Evolutionary conservation across 2,888 invertebrate species (phyloP), one percentile per base, ranked within the genome.

Genomic region (Tenthredo scrophulariae): DNA sequence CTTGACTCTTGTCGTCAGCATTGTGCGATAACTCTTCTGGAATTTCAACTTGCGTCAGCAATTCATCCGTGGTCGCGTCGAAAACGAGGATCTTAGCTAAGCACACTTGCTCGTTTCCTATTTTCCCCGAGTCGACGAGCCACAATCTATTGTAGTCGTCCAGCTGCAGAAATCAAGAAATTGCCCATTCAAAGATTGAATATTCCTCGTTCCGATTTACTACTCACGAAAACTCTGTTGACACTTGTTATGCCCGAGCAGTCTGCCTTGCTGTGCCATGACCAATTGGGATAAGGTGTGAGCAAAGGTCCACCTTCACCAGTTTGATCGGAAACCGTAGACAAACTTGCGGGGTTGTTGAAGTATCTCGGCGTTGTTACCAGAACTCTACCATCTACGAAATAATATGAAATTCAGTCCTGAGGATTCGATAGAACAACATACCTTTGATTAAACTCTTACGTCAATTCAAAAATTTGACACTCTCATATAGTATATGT

Each of bases 41-140:
- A 72, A 92, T 90, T 22, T 18, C 72, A 0, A 88, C 18, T 22
- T 74, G 84, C 10, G 88, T 89, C 40, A 94, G 84, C 62, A 94
- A 87, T 40, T 86, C 84, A 84, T 94, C 91, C 0, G 94, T 96
- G 58, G 89, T 89, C 80, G 97, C 92, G 92, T 97, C 96, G 89
- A 97, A 97, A 0, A 96, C 95, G 0, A 97, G 92, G 13, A 97
- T 92, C 91, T 97, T 96, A 0, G 97, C 96, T 0, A 95, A 94
- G 89, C 97, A 98, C 18, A 94, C 90, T 88, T 95, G 94, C 0
- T 90, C 87, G 0, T 94, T 94, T 0, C 94, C 95, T 72, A 96
- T 94, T 89, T 94, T 94, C 18, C 97, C 97, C 0, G 95, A 94
- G 90, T 97, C 97, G 91, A 97, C 92, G 6, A 96, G 95, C 96